A percentile compares a stretch with the other conserved stretches of the same genome.
These are phyloP conservation scores for Idaea biselata DNA, from an alignment of 2,888 invertebrate species.

Conservation along the genomic window DNA sequence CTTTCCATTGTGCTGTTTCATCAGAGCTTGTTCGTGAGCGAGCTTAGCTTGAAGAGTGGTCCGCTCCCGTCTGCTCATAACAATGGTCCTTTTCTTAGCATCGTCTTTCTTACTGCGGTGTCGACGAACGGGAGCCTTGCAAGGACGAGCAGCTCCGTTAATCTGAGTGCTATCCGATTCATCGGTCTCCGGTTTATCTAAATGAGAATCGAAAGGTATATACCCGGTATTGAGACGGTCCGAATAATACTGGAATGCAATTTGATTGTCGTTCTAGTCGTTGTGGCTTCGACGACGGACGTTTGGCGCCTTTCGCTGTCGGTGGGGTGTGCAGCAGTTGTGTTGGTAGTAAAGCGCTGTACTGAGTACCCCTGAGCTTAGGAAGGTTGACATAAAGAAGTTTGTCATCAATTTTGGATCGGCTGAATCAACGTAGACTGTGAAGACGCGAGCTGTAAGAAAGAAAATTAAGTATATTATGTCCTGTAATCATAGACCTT, in stretches of 20 bases:
- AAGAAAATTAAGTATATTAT: background rate
- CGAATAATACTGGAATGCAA: constrained; percentile 39
- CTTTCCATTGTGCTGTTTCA: constrained; percentile 16
- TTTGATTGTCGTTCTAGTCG: constrained; percentile 38
- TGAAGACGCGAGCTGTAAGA: constrained; percentile 88
- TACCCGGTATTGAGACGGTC: constrained; percentile 25
- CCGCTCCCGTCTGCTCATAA: constrained; percentile 26
- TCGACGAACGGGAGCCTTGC: constrained; percentile 16
- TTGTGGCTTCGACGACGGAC: constrained; percentile 29
- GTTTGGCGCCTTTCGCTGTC: constrained; percentile 17
- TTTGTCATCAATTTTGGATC: constrained; percentile 87
- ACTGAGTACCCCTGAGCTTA: constrained; percentile 85
- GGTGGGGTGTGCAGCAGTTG: constrained; percentile 13
- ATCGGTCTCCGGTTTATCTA: background rate
- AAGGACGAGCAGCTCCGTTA: constrained; percentile 9
- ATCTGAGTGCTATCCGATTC: background rate
- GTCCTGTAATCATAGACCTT: background rate
- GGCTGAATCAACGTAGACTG: constrained; percentile 88
- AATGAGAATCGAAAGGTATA: constrained; percentile 23
- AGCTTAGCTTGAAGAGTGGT: constrained; percentile 14
- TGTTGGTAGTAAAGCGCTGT: constrained; percentile 85
- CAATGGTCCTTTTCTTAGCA: constrained; percentile 22
- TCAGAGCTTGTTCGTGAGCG: constrained; percentile 12
- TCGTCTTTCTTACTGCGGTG: constrained; percentile 20
- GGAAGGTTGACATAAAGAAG: constrained; percentile 84